Percentiles rank a stretch among this genome's conserved stretches.
These are phyloP conservation scores for Clarias gariepinus DNA, from an alignment of 2,113 vertebrate species.

Conservation along the genomic window DNA sequence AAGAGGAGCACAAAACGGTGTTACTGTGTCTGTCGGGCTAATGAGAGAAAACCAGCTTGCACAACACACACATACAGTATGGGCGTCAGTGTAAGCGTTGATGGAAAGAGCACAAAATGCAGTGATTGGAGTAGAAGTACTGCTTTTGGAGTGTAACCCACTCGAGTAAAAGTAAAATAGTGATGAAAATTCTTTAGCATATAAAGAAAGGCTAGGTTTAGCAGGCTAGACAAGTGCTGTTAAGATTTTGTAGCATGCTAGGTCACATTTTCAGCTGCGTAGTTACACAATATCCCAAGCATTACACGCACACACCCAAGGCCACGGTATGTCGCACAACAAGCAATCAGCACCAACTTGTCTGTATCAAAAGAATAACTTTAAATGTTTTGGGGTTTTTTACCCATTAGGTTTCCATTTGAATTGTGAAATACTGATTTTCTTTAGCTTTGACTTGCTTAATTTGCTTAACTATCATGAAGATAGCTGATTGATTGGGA, in stretches of 20 bases:
- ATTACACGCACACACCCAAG: no score
- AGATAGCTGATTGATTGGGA: background rate
- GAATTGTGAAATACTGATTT: background rate
- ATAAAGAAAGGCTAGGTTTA: background rate
- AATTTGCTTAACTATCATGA: no score
- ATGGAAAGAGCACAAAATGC: background rate
- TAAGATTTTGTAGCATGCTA: background rate
- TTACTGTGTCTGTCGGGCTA: background rate
- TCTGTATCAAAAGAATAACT: background rate
- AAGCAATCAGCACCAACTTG: background rate
- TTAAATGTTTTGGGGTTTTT: background rate
- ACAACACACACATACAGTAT: constrained; percentile 3
- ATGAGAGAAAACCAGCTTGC: background rate
- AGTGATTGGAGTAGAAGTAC: no score
- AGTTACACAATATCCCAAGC: no score
- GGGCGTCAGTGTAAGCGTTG: background rate
- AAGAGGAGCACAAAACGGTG: background rate
- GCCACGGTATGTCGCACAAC: background rate
- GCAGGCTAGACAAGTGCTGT: background rate
- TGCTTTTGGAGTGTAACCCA: no score
- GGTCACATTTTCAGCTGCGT: background rate
- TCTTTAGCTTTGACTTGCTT: background rate
- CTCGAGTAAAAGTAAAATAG: no score
- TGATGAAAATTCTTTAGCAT: no score
- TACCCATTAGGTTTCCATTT: background rate